Evolutionary conservation across 2,113 vertebrate genomes (phyloP).

Genomic region (Alectura lathami): DNA sequence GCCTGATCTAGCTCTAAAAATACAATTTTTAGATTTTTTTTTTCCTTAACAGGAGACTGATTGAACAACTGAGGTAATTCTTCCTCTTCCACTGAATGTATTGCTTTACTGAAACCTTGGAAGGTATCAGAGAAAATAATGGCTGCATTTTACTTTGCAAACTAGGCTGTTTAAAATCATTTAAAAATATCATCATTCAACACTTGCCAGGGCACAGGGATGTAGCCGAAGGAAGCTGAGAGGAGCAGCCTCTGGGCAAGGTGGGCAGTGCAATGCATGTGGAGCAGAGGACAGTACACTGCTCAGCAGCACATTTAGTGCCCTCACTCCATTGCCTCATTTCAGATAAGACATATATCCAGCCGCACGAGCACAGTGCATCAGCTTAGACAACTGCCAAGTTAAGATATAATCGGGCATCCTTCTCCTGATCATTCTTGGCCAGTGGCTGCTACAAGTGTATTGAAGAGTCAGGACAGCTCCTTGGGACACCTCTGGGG

Average conservation of each 20-base stretch:
- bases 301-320: background rate
- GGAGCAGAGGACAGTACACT: background rate
- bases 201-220: background rate
- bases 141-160: background rate
- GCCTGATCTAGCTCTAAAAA: background rate
- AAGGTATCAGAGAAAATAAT: background rate
- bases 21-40: background rate
- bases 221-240: background rate
- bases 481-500: background rate
- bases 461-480: background rate
- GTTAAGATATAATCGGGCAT: background rate
- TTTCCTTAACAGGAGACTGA: background rate
- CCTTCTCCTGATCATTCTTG: background rate
- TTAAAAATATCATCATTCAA: background rate
- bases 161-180: background rate
- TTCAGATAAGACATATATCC: background rate
- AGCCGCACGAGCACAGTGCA: background rate
- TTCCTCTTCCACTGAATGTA: background rate
- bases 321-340: background rate
- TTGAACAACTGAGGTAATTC: background rate
- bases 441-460: background rate
- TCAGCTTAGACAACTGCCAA: background rate
- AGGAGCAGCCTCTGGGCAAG: background rate
- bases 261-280: fast-evolving
- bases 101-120: background rate